phyloP scores from a whole-genome alignment of 2,888 invertebrate species.

The Chymomyza fuscimana region DNA sequence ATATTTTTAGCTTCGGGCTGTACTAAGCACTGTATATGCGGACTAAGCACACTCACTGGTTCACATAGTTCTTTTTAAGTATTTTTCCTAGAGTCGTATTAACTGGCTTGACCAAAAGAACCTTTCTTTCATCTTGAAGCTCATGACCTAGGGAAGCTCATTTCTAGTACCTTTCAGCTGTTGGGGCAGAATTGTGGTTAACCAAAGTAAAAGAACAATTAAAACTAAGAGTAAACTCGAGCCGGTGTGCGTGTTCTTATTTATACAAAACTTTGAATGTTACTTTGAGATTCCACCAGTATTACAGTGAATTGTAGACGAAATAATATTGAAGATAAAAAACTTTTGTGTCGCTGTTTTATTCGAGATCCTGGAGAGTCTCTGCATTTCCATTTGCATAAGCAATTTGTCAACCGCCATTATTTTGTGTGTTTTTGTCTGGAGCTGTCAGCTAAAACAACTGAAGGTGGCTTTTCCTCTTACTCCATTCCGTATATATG shows the following conservation, averaged over 20 bases:
- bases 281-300: neutral
- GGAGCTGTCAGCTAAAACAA: conserved; percentile 63
- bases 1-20: neutral
- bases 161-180: neutral
- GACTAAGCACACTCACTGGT: conserved; percentile 19
- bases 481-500: neutral
- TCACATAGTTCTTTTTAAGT: neutral
- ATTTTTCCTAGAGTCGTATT: neutral
- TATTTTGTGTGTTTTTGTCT: conserved; percentile 56
- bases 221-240: neutral
- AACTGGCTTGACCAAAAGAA: neutral
- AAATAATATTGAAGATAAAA: no score
- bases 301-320: neutral
- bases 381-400: conserved; percentile 61
- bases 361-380: conserved; percentile 7
- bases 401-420: conserved; percentile 74
- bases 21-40: neutral
- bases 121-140: neutral
- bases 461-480: neutral
- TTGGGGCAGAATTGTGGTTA: neutral
- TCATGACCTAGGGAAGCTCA: neutral
- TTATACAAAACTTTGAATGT: neutral
- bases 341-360: neutral
- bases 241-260: neutral
- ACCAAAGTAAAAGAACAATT: neutral